Evolutionary conservation across 1,140 invertebrate species (phyloP), one percentile per base, ranked within the genome.

Genomic region (Conus ventricosus): DNA sequence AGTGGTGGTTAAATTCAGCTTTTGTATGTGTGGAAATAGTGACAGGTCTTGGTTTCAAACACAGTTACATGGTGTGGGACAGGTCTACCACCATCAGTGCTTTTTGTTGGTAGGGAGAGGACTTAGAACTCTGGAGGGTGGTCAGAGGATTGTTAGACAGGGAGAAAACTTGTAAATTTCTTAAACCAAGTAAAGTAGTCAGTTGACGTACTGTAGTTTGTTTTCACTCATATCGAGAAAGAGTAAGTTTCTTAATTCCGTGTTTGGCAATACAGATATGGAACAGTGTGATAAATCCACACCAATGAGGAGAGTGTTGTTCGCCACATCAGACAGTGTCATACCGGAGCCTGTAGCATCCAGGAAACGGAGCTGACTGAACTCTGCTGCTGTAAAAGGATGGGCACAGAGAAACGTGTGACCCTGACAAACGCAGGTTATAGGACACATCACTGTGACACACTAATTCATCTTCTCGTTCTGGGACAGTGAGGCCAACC

Each of bases 1-100:
- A 27, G 78, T 87, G n/a, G 55, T 51, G 15, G 76, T 53, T 39
- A 89, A 27, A 60, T 87, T 82, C 63, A 89, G 78, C 25, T 63
- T 78, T 39, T 78, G 83, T 55, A 87, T 54, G 15, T 8, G 25
- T 8, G 71, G 71, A 23, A 76, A 76, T 10, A 25, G n/a, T 25
- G 71, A 76, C 20, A 76, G 6, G 1, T 10, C 4, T 23, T 25
- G 8, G 25, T 1, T 8, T 76, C n/a, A 23, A 76, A 25, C 60
- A 63, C 20, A 1, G 25, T 76, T 0, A n/a, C 13, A 23, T 8
- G 25, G 71, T 25, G 4, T 23, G n/a, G 1, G 71, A 76, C 25
- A 76, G 0, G 23, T 76, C 71, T 63, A 63, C 4, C 60, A 63
- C 4, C 17, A 4, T 63, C 60, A 63, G 17, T 53, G 1, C 1